These are phyloP conservation scores for Patiria pectinifera DNA, from an alignment of 53 echinoderm and acorn worm genomes.

Conservation along the genomic window DNA sequence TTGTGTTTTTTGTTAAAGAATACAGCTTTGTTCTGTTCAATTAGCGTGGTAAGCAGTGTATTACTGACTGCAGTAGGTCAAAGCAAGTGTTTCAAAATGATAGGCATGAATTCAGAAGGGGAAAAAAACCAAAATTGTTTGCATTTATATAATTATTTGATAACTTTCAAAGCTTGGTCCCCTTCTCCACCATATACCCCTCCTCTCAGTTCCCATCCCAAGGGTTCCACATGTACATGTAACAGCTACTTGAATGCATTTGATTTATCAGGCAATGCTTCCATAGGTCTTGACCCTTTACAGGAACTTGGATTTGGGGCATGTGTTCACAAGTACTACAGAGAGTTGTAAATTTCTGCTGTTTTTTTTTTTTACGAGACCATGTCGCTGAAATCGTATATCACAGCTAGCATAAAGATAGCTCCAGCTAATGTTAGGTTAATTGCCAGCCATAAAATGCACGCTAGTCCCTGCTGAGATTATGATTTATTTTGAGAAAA, in stretches of 20 bases:
- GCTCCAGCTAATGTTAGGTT: constrained; percentile 37
- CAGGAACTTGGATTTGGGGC: constrained; percentile 51
- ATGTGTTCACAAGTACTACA: constrained; percentile 31
- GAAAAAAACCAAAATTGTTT: too few species aligned
- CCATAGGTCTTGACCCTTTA: constrained; percentile 27
- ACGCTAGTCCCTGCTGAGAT: constrained; percentile 37
- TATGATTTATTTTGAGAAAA: constrained; percentile 45
- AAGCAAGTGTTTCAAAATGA: too few species aligned
- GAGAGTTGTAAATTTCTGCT: constrained; percentile 41
- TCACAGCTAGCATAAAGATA: constrained; percentile 22
- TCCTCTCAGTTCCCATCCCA: neutral
- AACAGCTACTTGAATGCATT: neutral
- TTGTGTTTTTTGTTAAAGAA: too few species aligned
- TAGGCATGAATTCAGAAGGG: too few species aligned
- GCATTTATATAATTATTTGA: neutral
- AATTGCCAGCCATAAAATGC: constrained; percentile 40
- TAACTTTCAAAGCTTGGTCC: neutral
- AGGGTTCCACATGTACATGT: neutral
- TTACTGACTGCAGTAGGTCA: too few species aligned
- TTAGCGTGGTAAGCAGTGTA: too few species aligned
- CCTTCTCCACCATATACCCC: neutral
- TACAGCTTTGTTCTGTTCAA: too few species aligned
- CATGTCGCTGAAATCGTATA: constrained; percentile 37
- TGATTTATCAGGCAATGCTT: constrained; percentile 29
- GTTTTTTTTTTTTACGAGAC: constrained; percentile 39